These are phyloP conservation scores for Branchipolynoe longqiensis DNA, from an alignment of 2,888 invertebrate genomes.

Conservation along the genomic window DNA sequence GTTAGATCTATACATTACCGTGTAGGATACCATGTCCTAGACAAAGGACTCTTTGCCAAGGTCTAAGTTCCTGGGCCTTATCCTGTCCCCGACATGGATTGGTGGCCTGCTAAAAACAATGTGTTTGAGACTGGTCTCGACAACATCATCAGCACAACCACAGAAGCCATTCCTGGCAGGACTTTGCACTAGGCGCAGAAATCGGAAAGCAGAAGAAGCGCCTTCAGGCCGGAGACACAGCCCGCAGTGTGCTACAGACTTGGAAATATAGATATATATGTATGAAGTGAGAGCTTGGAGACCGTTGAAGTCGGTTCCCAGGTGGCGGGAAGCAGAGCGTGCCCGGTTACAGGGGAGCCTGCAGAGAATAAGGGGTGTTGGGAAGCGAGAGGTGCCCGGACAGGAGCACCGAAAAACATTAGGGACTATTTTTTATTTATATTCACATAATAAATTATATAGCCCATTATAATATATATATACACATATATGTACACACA, in stretches of 20 bases:
- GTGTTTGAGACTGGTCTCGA: constrained; percentile 2
- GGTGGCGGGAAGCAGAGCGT: no score
- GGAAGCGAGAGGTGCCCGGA: no score
- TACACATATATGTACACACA: neutral
- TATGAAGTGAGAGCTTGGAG: neutral
- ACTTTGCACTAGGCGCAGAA: constrained; percentile 22
- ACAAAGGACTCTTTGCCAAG: constrained; percentile 33
- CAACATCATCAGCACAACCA: constrained; percentile 1
- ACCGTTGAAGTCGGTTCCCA: no score
- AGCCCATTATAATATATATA: neutral
- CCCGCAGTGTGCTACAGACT: neutral
- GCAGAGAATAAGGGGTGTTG: no score
- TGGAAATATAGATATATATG: neutral
- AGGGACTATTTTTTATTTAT: no score
- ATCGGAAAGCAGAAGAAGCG: neutral
- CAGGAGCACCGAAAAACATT: no score
- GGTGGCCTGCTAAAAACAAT: constrained; percentile 27
- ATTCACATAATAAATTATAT: neutral
- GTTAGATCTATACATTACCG: constrained; percentile 8
- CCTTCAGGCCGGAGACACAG: neutral
- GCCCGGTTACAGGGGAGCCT: no score
- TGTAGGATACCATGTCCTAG: neutral
- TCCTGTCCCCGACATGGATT: constrained; percentile 9
- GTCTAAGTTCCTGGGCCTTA: constrained; percentile 16
- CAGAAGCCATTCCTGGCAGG: no score